A percentile compares a stretch with the other conserved stretches of the same genome.
phyloP scores from a whole-genome alignment of 2,888 invertebrate species.

The Netelia virgata region DNA sequence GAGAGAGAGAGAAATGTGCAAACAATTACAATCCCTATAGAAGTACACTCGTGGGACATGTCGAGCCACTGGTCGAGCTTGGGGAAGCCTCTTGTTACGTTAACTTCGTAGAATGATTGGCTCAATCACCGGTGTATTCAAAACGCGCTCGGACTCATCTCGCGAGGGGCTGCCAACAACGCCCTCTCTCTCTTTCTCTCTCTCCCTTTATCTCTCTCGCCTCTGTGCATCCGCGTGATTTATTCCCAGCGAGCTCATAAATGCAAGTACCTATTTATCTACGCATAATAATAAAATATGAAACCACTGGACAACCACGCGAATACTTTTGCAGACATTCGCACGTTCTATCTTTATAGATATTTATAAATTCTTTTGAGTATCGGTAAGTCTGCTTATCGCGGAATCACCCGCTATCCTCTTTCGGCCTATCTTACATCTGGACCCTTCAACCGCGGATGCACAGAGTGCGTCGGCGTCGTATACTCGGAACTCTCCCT shows the following conservation, averaged over 20 bases:
- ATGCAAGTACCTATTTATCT: background rate
- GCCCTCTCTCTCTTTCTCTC: background rate
- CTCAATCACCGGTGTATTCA: slow-evolving; percentile 74
- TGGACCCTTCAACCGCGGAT: slow-evolving; percentile 1
- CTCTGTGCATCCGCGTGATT: background rate
- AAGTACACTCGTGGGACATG: slow-evolving; percentile 48
- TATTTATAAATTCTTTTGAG: too few relatives aligned
- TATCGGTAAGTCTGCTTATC: too few relatives aligned
- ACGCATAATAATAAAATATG: too few relatives aligned
- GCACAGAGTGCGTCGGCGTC: background rate
- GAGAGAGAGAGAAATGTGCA: background rate
- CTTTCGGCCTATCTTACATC: slow-evolving; percentile 30
- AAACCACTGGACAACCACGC: too few relatives aligned
- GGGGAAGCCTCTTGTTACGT: slow-evolving; percentile 54
- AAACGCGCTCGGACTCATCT: slow-evolving; percentile 23
- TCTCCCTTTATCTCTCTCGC: too few relatives aligned
- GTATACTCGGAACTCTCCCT: slow-evolving; percentile 3
- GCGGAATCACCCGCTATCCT: background rate
- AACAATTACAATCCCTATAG: slow-evolving; percentile 56
- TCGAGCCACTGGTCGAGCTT: slow-evolving; percentile 33
- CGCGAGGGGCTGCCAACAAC: background rate
- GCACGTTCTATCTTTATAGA: too few relatives aligned
- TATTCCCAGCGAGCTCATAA: background rate
- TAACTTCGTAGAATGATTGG: slow-evolving; percentile 72
- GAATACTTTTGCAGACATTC: too few relatives aligned